Conservation (phyloP, 2,113 vertebrate genomes). For the Falcunculus frontatus region DNA sequence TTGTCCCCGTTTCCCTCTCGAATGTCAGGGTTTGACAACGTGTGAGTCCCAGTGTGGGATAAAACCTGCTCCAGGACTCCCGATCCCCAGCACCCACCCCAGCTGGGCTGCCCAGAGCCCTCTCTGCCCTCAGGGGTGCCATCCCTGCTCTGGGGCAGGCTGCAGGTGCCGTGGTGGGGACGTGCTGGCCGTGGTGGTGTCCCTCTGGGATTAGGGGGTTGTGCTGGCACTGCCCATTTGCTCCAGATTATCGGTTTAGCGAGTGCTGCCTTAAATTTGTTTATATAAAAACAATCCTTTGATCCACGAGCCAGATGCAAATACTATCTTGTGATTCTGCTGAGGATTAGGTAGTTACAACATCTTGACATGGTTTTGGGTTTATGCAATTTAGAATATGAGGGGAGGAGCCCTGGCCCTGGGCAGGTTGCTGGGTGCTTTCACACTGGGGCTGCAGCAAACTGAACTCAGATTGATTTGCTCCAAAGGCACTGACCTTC, state of each 20-base stretch:
- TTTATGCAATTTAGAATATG: not conserved
- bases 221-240: not conserved
- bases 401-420: not conserved
- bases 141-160: accelerated
- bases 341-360: slow-evolving; percentile 39
- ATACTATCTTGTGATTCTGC: slow-evolving; percentile 38
- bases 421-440: not conserved
- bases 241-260: slow-evolving; percentile 40
- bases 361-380: slow-evolving; percentile 36
- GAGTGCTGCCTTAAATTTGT: slow-evolving; percentile 28
- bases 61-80: accelerated
- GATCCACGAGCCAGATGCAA: slow-evolving; percentile 52
- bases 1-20: accelerated
- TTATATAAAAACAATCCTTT: slow-evolving; percentile 65
- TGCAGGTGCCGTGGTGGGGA: not conserved
- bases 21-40: accelerated
- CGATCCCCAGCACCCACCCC: accelerated
- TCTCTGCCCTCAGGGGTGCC: accelerated
- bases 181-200: not conserved
- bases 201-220: not conserved
- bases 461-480: not conserved
- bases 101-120: not conserved
- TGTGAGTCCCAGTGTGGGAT: accelerated
- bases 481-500: not conserved
- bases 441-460: not conserved